Evolutionary conservation across 2,797 vertebrate species (phyloP).

Genomic region (Pyrocephalus nanus): DNA sequence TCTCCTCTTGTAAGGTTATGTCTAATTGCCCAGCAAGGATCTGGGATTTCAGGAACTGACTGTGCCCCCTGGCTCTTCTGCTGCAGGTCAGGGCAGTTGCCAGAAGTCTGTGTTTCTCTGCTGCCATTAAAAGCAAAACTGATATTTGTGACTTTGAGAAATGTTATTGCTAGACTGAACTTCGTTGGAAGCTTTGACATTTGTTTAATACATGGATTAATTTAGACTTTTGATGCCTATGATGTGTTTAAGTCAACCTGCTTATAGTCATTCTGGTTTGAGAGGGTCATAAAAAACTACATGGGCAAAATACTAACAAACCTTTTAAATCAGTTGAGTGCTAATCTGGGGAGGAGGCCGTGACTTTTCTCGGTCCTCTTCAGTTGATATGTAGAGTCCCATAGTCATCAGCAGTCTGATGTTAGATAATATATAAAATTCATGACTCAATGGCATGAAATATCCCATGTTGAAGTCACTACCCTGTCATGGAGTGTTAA

Average conservation of each 20-base stretch:
- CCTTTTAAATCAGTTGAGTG: background rate
- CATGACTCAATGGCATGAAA: background rate
- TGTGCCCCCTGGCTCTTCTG: conserved; percentile 3
- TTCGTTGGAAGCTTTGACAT: background rate
- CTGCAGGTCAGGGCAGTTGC: conserved; percentile 2
- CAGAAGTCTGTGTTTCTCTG: conserved; percentile 29
- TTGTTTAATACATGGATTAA: background rate
- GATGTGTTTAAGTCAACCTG: conserved; percentile 1
- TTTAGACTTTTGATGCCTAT: background rate
- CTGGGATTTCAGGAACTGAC: background rate
- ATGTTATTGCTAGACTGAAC: conserved; percentile 5
- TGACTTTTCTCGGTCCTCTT: background rate
- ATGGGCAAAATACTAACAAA: background rate
- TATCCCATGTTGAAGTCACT: background rate
- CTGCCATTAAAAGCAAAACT: conserved; percentile 41
- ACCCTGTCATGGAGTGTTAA: background rate
- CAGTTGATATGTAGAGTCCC: background rate
- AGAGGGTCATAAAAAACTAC: background rate
- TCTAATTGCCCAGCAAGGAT: background rate
- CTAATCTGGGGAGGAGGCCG: background rate
- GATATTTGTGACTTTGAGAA: conserved; percentile 16
- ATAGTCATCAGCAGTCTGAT: background rate
- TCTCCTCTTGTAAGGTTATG: background rate
- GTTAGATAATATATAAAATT: background rate
- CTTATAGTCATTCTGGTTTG: background rate